Conservation (phyloP, 1,140 invertebrate species). For the Homarus americanus region DNA sequence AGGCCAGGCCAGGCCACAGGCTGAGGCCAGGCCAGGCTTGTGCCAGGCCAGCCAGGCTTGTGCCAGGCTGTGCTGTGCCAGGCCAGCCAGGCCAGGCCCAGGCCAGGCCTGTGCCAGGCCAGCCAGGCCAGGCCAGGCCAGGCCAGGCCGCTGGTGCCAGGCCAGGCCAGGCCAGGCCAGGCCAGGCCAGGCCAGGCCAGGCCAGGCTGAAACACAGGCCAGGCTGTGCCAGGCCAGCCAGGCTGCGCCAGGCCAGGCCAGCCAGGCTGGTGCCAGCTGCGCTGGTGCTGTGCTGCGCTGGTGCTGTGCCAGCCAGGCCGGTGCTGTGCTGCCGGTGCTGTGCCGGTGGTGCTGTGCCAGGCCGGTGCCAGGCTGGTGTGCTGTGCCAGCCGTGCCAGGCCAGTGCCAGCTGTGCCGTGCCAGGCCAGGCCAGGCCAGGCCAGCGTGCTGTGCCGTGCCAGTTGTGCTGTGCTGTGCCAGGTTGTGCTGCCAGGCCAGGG, state of each 20-base stretch:
- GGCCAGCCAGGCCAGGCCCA: slow-evolving; percentile 1
- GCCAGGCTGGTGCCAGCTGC: no score
- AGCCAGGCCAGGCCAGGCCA: neutral
- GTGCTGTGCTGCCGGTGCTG: slow-evolving; percentile 48
- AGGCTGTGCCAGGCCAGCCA: slow-evolving; percentile 52
- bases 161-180: slow-evolving; percentile 14
- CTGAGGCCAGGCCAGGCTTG: no score
- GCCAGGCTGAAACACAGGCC: neutral
- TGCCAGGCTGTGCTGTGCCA: no score
- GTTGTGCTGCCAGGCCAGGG: neutral
- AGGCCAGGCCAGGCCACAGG: no score
- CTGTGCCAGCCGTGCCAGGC: neutral
- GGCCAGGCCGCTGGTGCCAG: no score
- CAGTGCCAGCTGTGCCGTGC: slow-evolving; percentile 5
- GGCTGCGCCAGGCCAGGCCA: no score
- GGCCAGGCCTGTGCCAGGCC: neutral
- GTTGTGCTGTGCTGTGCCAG: neutral
- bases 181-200: slow-evolving; percentile 56
- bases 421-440: slow-evolving; percentile 25
- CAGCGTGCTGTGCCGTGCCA: neutral
- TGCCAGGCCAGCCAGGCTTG: no score
- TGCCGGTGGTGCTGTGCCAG: slow-evolving; percentile 49
- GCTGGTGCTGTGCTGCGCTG: neutral
- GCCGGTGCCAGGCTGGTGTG: slow-evolving; percentile 28
- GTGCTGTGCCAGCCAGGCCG: slow-evolving; percentile 30